Conservation (phyloP, 2,888 invertebrate species). For the Criorhina ranunculi region DNA sequence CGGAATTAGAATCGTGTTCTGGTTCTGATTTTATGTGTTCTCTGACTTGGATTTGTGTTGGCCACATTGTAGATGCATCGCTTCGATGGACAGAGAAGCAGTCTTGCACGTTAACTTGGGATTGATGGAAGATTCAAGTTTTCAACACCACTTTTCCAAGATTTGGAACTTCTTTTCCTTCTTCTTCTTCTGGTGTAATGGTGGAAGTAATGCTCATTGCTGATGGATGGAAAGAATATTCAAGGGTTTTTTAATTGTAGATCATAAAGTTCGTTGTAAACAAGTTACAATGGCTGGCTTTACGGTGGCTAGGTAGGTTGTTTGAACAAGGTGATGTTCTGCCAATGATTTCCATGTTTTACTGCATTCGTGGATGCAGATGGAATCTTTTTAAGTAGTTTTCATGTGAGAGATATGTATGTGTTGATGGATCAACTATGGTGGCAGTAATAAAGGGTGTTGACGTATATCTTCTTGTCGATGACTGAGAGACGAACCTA, state of each 20-base stretch:
- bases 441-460: no score
- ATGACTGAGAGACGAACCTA: no score
- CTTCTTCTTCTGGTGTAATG: background rate
- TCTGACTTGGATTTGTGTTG: slow-evolving; percentile 30
- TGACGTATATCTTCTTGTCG: no score
- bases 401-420: slow-evolving; percentile 13
- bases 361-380: slow-evolving; percentile 20
- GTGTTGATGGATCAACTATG: background rate
- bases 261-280: slow-evolving; percentile 60
- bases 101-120: slow-evolving; percentile 8
- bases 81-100: slow-evolving; percentile 46
- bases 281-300: slow-evolving; percentile 34
- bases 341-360: slow-evolving; percentile 37
- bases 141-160: slow-evolving; percentile 43
- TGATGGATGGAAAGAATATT: slow-evolving; percentile 41
- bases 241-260: slow-evolving; percentile 63
- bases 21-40: slow-evolving; percentile 59
- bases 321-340: slow-evolving; percentile 23
- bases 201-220: slow-evolving; percentile 38
- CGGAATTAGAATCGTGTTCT: slow-evolving; percentile 65
- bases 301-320: slow-evolving; percentile 49
- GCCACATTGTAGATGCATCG: slow-evolving; percentile 20
- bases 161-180: slow-evolving; percentile 11
- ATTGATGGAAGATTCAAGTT: slow-evolving; percentile 14
- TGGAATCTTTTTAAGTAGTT: slow-evolving; percentile 12